A percentile compares a stretch with the other conserved stretches of the same genome.
Evolutionary conservation across 2,797 vertebrate genomes (phyloP).

Genomic region (Sebastes aleutianus): DNA sequence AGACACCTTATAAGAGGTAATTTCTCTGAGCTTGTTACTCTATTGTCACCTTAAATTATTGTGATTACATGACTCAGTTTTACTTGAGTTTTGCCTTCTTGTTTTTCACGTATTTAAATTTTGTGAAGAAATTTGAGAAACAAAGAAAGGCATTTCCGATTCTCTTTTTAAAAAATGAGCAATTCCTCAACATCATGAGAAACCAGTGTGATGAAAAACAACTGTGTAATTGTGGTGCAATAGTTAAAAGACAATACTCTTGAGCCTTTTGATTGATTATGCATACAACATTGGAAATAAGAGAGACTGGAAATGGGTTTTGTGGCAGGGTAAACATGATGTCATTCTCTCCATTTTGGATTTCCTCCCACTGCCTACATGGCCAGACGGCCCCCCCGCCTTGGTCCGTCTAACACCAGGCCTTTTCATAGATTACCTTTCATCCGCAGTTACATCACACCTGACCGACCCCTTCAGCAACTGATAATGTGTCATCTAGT

Average conservation of each 20-base stretch:
- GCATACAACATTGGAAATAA: background rate
- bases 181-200: background rate
- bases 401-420: constrained; percentile 27
- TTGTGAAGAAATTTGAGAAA: background rate
- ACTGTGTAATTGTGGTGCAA: background rate
- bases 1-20: background rate
- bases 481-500: background rate
- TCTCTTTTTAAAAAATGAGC: background rate
- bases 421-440: constrained; percentile 59
- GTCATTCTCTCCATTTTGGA: constrained; percentile 17
- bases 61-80: background rate
- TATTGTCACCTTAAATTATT: background rate
- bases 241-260: background rate
- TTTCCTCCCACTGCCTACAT: constrained; percentile 12
- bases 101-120: background rate
- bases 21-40: background rate
- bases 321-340: background rate
- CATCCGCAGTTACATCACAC: constrained; percentile 46
- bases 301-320: background rate
- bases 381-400: constrained; percentile 26
- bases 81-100: background rate
- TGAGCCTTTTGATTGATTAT: background rate
- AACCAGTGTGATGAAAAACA: background rate
- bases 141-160: background rate
- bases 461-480: constrained; percentile 16